phyloP scores from a whole-genome alignment of 2,888 invertebrate species.

The Lumbricus terrestris region DNA sequence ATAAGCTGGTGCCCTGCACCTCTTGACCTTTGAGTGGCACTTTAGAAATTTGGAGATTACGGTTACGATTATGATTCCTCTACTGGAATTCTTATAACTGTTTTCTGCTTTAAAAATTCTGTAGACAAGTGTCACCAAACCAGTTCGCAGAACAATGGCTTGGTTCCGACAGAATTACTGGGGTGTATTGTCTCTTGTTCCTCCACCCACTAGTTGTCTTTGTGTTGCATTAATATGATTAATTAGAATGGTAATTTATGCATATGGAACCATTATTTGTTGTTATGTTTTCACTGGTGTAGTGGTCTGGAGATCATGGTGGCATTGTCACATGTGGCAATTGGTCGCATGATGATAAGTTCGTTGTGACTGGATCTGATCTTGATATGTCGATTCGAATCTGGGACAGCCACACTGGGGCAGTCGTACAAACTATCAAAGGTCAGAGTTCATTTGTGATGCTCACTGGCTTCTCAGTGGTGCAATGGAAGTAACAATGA shows the following conservation, averaged over 20 bases:
- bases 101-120: neutral
- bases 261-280: no score
- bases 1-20: no score
- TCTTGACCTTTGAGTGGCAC: no score
- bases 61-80: no score
- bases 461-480: neutral
- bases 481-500: no score
- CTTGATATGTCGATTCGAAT: constrained; percentile 50
- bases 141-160: neutral
- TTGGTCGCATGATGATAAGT: constrained; percentile 50
- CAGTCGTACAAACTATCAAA: constrained; percentile 42
- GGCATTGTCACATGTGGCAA: constrained; percentile 54
- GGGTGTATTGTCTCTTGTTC: neutral
- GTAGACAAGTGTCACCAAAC: neutral
- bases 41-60: no score
- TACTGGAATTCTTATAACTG: neutral
- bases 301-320: constrained; percentile 53
- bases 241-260: neutral
- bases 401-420: constrained; percentile 51
- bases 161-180: neutral
- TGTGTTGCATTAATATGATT: neutral
- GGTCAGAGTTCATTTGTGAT: constrained; percentile 22
- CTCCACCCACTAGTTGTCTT: neutral
- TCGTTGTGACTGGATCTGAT: constrained; percentile 52
- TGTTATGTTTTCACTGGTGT: neutral